phyloP scores from a whole-genome alignment of 2,797 vertebrate genomes.

The Eleutherodactylus coqui region DNA sequence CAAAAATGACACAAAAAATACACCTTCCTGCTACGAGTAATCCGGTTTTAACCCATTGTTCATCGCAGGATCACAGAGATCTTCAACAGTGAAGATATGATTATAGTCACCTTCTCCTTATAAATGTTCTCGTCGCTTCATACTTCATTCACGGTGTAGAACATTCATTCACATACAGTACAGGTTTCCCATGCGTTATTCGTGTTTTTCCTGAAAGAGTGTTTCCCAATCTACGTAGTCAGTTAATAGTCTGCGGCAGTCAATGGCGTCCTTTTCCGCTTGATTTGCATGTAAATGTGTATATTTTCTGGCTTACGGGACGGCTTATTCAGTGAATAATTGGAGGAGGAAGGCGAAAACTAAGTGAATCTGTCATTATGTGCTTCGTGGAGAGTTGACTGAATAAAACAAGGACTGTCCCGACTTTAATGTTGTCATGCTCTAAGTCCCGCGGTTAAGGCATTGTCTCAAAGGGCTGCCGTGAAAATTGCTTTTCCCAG shows the following conservation, averaged over 20 bases:
- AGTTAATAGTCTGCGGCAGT: slow-evolving; percentile 10
- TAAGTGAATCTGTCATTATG: slow-evolving; percentile 8
- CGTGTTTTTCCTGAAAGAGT: neutral
- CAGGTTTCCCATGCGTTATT: neutral
- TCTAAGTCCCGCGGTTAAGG: slow-evolving; percentile 9
- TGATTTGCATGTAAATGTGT: slow-evolving; percentile 19
- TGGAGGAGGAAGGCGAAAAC: slow-evolving; percentile 9
- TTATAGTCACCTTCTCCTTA: neutral
- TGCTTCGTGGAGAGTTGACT: slow-evolving; percentile 16
- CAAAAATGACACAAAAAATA: no score
- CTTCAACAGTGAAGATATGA: no score
- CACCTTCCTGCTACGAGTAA: no score
- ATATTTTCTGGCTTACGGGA: neutral
- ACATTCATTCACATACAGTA: neutral
- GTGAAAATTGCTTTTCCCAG: slow-evolving; percentile 26
- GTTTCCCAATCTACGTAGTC: neutral
- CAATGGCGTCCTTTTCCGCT: neutral
- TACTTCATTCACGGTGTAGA: neutral
- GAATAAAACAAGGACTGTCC: slow-evolving; percentile 18
- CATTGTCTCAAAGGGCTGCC: slow-evolving; percentile 14
- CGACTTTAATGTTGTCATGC: slow-evolving; percentile 20
- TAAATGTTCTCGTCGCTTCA: neutral
- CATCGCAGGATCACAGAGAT: no score
- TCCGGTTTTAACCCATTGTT: no score
- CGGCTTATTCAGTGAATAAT: slow-evolving; percentile 2